phyloP scores from a whole-genome alignment of 2,113 vertebrate species.

The human region DNA sequence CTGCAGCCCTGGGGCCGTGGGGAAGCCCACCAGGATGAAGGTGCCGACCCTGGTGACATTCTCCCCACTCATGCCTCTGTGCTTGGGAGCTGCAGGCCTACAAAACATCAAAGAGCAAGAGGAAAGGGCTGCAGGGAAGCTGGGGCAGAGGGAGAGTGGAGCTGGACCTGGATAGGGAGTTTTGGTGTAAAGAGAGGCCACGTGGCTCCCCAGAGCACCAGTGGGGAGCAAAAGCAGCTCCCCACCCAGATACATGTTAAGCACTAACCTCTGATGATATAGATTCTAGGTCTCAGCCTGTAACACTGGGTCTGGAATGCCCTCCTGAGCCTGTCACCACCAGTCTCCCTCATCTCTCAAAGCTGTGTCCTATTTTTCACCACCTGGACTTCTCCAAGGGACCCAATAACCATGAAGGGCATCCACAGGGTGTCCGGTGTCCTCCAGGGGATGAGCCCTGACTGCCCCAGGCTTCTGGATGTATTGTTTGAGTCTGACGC shows the following conservation, averaged over 20 bases:
- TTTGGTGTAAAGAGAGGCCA: rapidly evolving
- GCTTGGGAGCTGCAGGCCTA: background rate
- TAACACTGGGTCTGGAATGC: background rate
- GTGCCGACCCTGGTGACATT: background rate
- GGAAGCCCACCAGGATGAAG: slow-evolving; percentile 23
- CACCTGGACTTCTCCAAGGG: background rate
- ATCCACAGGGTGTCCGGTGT: rapidly evolving
- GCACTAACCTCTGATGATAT: rapidly evolving
- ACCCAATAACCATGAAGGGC: rapidly evolving
- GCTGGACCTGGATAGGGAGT: too few species aligned
- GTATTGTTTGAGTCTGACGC: rapidly evolving
- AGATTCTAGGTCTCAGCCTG: rapidly evolving
- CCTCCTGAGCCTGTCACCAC: rapidly evolving
- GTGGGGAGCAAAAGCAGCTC: background rate
- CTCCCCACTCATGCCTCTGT: background rate
- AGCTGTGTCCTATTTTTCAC: too few species aligned
- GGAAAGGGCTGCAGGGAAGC: rapidly evolving
- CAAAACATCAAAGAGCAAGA: rapidly evolving
- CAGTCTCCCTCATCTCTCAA: rapidly evolving
- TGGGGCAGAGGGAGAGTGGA: background rate
- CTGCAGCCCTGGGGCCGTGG: background rate
- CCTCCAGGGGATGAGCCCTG: rapidly evolving
- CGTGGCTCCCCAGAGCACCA: rapidly evolving
- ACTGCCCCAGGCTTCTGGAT: too few species aligned
- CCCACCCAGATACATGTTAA: rapidly evolving